Base-by-base conservation (phyloP, 2,888 invertebrate species). In the Andricus curvator region DNA sequence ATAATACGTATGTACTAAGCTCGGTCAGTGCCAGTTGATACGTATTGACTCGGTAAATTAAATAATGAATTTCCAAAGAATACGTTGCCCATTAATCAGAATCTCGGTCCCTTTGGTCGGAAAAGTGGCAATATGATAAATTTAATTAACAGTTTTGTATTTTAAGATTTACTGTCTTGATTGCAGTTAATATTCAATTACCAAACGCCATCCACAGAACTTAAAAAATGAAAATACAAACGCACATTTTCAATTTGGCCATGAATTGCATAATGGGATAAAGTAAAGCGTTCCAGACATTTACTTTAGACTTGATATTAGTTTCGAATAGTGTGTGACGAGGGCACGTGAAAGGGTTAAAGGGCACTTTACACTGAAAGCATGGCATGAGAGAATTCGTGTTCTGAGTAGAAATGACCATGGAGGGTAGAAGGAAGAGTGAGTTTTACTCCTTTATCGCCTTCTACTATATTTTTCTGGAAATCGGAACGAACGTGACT, bases 1-100 rank as follows among this genome's bases (percentile, higher is more conserved):
- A 56, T 56, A 48, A 48, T 48, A 15, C 15, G 15, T 48, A 56
- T 56, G n/a, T 56, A 79, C 82, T 77, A 77, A 60, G 82, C 80
- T 85, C 81, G 83, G 83, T 85, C 84, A 87, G 84, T 83, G 83
- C 85, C 81, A 84, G 82, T 87, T 88, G 88, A 89, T 87, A 87
- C 84, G 77, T 84, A 70, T 70, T 74, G 56, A 70, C 51, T 48
- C 51, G 20, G 56, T n/a, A 29, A 51, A 74, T 51, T 33, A 15
- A 48, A 48, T 48, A 48, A 48, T 48, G 33, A 29, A 56, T 74
- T 74, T 56, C 56, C 33, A 37, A 56, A 74, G 74, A 74, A 74
- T 56, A 74, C 56, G 33, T 74, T 56, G 17, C 11, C n/a, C 74
- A 74, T 74, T 74, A 74, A 74, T 74, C 74, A 74, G 33, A 56